These are phyloP conservation scores for Marronus borbonicus DNA, from an alignment of 2,888 invertebrate species.

Conservation along the genomic window DNA sequence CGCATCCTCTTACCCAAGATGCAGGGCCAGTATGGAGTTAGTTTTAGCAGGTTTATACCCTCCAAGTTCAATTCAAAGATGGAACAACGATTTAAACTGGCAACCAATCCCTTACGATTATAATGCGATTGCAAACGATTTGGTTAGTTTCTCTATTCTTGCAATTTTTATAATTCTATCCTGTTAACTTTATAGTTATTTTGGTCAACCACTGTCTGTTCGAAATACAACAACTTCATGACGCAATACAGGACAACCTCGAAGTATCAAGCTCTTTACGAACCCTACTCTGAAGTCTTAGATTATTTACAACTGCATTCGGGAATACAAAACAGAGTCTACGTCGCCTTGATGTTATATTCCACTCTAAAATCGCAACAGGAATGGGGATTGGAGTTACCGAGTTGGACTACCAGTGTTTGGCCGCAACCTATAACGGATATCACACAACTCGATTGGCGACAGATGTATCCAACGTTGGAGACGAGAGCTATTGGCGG, in stretches of 20 bases:
- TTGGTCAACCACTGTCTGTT: background rate
- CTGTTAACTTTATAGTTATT: background rate
- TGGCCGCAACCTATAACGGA: conserved; percentile 65
- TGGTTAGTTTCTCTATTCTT: background rate
- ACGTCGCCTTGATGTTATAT: conserved; percentile 9
- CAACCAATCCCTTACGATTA: conserved; percentile 45
- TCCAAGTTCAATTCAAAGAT: conserved; percentile 71
- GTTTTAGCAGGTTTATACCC: conserved; percentile 79
- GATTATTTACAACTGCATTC: conserved; percentile 1
- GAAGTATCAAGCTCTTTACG: background rate
- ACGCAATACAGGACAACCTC: background rate
- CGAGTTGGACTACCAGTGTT: conserved; percentile 67
- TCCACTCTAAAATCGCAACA: conserved; percentile 53
- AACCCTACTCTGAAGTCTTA: background rate
- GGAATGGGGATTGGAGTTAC: conserved; percentile 65
- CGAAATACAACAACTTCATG: background rate
- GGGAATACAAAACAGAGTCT: conserved; percentile 56
- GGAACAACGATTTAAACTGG: conserved; percentile 41
- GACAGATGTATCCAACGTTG: conserved; percentile 62
- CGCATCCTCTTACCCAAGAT: conserved; percentile 78
- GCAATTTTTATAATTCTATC: background rate
- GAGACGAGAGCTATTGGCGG: conserved; percentile 62
- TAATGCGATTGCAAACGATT: background rate
- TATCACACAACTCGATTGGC: conserved; percentile 64
- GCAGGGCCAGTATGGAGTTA: conserved; percentile 78